Conservation (phyloP, 2,888 invertebrate genomes). For the Fragum whitleyi region DNA sequence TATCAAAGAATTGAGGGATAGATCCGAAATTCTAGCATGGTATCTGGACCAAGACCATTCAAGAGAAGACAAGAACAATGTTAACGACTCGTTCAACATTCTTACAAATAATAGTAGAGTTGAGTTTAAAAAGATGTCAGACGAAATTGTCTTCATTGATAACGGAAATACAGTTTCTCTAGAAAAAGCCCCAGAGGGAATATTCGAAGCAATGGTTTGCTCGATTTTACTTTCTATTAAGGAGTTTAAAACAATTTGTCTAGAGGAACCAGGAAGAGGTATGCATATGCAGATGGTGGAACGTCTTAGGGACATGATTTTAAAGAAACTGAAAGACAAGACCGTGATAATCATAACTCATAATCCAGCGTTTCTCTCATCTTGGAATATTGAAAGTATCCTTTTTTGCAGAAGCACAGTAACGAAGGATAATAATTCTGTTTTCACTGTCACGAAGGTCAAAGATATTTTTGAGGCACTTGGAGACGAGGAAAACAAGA, state of each 20-base stretch:
- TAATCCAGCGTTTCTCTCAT: slow-evolving; percentile 1
- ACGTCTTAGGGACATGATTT: slow-evolving; percentile 18
- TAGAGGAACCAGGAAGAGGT: slow-evolving; percentile 34
- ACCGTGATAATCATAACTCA: neutral
- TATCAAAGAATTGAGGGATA: neutral
- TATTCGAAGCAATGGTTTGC: slow-evolving; percentile 13
- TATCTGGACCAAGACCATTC: neutral
- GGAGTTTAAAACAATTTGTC: slow-evolving; percentile 15
- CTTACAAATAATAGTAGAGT: neutral
- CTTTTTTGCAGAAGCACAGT: neutral
- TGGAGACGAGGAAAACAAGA: neutral
- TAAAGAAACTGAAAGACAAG: slow-evolving; percentile 4
- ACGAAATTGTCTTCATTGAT: neutral
- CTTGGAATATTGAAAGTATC: neutral
- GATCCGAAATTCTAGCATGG: neutral
- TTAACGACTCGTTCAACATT: neutral
- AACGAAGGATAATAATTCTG: too few relatives aligned
- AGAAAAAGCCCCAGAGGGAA: slow-evolving; percentile 27
- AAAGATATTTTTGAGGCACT: neutral
- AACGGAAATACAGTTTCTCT: neutral
- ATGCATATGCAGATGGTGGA: slow-evolving; percentile 38
- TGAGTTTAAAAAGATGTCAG: neutral
- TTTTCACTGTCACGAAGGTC: too few relatives aligned
- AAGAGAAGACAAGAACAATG: neutral
- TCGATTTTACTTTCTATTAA: slow-evolving; percentile 14